Percentiles rank a stretch among this genome's conserved stretches.
Evolutionary conservation across 2,888 invertebrate genomes (phyloP).

Genomic region (Deroplatys truncata): DNA sequence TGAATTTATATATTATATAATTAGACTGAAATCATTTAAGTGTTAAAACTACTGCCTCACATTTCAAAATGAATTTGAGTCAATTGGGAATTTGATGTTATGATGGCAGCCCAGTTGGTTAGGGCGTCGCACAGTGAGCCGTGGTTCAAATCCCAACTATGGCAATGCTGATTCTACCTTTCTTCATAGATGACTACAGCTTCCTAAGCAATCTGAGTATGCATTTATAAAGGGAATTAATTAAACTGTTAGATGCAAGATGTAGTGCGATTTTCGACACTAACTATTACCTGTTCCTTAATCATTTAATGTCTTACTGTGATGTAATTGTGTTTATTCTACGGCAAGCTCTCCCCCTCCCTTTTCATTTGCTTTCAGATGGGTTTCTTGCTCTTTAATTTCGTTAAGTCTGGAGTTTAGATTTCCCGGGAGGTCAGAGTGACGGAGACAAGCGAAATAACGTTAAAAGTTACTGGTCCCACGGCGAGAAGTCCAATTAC

Average conservation of each 20-base stretch:
- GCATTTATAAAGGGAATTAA: background rate
- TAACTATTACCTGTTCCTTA: background rate
- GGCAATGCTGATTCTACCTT: too few relatives aligned
- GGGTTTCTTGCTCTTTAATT: background rate
- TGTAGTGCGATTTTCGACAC: background rate
- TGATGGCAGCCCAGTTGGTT: too few relatives aligned
- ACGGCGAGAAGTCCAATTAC: background rate
- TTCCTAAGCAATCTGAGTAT: background rate
- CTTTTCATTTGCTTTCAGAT: background rate
- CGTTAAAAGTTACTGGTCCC: background rate
- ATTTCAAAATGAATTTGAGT: too few relatives aligned
- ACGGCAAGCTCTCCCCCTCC: too few relatives aligned
- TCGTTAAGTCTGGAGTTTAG: background rate
- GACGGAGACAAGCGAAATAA: background rate
- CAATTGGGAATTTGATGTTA: too few relatives aligned
- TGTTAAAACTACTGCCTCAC: too few relatives aligned
- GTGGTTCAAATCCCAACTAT: too few relatives aligned
- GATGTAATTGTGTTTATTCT: background rate
- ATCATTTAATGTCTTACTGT: background rate
- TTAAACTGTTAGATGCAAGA: background rate
- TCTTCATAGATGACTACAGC: too few relatives aligned
- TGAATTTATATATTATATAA: too few relatives aligned
- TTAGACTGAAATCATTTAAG: too few relatives aligned
- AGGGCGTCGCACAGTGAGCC: too few relatives aligned
- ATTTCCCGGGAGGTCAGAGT: background rate